Evolutionary conservation across 2,113 vertebrate species (phyloP), one percentile per base, ranked within the genome.

Genomic region (Cyprinodon brontotheroides): DNA sequence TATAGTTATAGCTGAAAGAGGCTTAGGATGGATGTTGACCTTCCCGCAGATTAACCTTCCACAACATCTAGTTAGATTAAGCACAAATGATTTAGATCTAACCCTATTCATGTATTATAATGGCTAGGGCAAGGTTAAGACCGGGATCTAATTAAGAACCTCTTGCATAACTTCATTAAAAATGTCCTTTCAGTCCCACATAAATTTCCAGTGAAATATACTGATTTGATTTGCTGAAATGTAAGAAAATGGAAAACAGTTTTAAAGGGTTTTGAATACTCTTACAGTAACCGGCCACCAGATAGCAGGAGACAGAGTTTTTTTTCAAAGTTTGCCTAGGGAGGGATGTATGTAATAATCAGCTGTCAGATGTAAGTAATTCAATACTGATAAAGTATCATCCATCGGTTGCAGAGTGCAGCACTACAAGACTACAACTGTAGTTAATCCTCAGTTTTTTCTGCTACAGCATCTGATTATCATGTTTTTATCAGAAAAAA

Each of bases 251-350:
- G 43, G 43, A 11, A 11, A 45, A 45, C 43, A 7, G 50, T 57
- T 57, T 57, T n/a, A 14, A 57, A 8, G 50, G 20, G 20, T n/a
- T 20, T 29, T n/a, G 20, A 64, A 59, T 65, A 53, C 43, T 45
- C 11, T 45, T 45, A 10, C 43, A 45, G 43, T 20, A 67, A 80
- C 78, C 64, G 66, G 71, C 65, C 74, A 48, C 62, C 45, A 75
- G 62, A 65, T 71, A 86, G 43, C 80, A 85, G 80, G 79, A 89
- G 63, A 70, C 40, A 41, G 40, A 72, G 68, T 13, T 22, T 64
- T 70, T 29, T 45, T 66, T 75, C 63, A 61, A 86, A 68, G 82
- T 92, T 91, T 92, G 75, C 79, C 75, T 68, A 92, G 88, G 90
- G 90, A 89, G 86, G 74, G 59, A 70, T 67, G n/a, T 45, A 39